phyloP scores from a whole-genome alignment of 92 coral and sea anemone species.

The Meandrina meandrites region DNA sequence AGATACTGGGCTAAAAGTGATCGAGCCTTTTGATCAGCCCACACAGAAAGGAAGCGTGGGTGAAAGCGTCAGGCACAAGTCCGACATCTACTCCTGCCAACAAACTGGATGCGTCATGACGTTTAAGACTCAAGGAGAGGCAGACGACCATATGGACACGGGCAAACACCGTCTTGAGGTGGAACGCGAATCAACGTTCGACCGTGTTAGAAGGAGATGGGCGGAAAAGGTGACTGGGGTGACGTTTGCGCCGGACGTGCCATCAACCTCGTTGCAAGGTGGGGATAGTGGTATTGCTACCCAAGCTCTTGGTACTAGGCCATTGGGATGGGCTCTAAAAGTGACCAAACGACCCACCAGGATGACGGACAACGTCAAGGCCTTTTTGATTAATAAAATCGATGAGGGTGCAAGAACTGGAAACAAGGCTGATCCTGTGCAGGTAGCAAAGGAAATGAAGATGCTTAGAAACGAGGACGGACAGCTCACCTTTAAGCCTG shows the following conservation, averaged over 20 bases:
- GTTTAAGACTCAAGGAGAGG: too few species aligned
- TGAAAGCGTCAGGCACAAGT: not conserved
- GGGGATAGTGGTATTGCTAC: not conserved
- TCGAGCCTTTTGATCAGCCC: slow-evolving; percentile 26
- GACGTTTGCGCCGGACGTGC: slow-evolving; percentile 13
- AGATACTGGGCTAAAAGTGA: slow-evolving; percentile 36
- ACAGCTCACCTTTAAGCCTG: slow-evolving; percentile 8
- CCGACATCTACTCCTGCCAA: slow-evolving; percentile 43
- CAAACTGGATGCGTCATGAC: too few species aligned
- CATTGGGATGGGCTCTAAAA: slow-evolving; percentile 52
- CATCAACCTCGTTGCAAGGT: not conserved
- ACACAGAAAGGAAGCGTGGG: not conserved
- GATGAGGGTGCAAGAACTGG: slow-evolving; percentile 34
- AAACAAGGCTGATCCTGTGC: slow-evolving; percentile 32
- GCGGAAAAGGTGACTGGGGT: slow-evolving; percentile 40
- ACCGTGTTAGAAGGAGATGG: slow-evolving; percentile 43
- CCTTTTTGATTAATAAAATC: slow-evolving; percentile 32
- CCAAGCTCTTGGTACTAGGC: not conserved
- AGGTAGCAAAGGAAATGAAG: slow-evolving; percentile 9
- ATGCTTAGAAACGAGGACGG: slow-evolving; percentile 14
- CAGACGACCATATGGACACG: not conserved
- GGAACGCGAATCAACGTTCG: slow-evolving; percentile 46
- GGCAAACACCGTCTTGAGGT: slow-evolving; percentile 36
- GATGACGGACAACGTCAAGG: slow-evolving; percentile 43
- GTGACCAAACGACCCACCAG: slow-evolving; percentile 12